A percentile compares a stretch with the other conserved stretches of the same genome.
These are phyloP conservation scores for Octopus sinensis DNA, from an alignment of 1,140 invertebrate genomes.

Conservation along the genomic window DNA sequence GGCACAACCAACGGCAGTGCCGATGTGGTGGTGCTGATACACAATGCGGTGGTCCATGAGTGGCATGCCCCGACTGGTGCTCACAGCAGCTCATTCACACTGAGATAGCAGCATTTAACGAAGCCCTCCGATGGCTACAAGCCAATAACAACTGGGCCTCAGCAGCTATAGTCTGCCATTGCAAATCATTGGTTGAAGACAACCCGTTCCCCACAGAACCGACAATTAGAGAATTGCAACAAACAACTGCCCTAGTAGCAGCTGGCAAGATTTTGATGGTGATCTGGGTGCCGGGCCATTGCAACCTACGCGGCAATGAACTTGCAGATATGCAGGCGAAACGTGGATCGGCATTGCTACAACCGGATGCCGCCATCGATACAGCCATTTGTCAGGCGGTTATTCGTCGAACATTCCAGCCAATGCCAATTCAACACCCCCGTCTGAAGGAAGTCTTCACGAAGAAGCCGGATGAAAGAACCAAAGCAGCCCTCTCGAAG, in stretches of 20 bases:
- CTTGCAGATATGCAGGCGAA: too few relatives aligned
- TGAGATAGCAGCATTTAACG: not conserved
- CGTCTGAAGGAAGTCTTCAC: not conserved
- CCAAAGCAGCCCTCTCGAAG: not conserved
- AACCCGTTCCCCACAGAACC: not conserved
- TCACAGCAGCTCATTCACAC: slow-evolving; percentile 3
- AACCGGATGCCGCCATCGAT: not conserved
- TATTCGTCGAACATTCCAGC: not conserved
- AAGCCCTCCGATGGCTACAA: not conserved
- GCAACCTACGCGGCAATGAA: not conserved
- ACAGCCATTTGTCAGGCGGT: not conserved
- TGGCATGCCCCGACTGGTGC: slow-evolving; percentile 3
- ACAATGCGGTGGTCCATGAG: not conserved
- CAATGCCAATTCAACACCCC: not conserved
- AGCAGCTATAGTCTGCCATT: not conserved
- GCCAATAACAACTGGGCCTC: not conserved
- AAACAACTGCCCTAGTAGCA: not conserved
- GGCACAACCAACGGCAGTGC: not conserved
- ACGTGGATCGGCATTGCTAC: not conserved
- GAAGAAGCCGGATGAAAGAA: not conserved
- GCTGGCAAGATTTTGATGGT: not conserved
- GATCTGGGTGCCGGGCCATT: slow-evolving; percentile 3
- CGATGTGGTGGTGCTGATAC: not conserved
- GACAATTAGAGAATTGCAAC: not conserved
- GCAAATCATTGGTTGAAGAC: not conserved